Evolutionary conservation across 1,140 invertebrate species (phyloP).

Genomic region (Pentalonia nigronervosa): DNA sequence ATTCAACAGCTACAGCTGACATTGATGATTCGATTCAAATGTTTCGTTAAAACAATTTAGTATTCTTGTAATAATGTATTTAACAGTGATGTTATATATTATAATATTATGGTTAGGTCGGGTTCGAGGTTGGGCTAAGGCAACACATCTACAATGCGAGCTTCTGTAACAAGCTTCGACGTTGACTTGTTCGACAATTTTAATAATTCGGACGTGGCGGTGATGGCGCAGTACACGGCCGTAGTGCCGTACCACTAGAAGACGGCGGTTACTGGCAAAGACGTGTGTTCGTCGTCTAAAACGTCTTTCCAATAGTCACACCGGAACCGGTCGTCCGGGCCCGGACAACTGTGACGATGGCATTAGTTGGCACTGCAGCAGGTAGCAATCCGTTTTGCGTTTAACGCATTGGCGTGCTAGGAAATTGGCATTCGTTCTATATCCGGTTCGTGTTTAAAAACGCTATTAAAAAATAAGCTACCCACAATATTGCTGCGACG

Average conservation of each 20-base stretch:
- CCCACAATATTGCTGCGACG: not conserved
- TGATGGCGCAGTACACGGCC: not conserved
- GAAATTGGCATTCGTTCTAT: constrained; percentile 19
- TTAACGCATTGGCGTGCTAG: constrained; percentile 1
- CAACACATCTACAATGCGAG: too few relatives aligned
- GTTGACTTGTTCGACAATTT: not conserved
- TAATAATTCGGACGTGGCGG: not conserved
- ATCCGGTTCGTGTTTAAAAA: constrained; percentile 40
- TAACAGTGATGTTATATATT: not conserved
- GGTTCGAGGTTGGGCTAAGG: not conserved
- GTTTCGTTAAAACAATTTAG: not conserved
- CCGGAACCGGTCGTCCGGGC: constrained; percentile 7
- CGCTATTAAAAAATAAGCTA: not conserved
- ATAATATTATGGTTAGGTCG: not conserved
- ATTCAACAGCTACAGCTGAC: not conserved
- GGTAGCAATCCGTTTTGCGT: not conserved
- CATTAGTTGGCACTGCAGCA: not conserved
- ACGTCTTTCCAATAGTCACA: not conserved
- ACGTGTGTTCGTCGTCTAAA: not conserved
- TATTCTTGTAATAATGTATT: not conserved
- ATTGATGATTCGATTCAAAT: not conserved
- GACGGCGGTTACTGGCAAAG: not conserved
- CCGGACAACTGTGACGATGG: not conserved
- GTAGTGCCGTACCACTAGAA: not conserved
- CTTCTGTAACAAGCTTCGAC: not conserved